phyloP scores from a whole-genome alignment of 2,113 vertebrate genomes.

The Osmerus mordax region DNA sequence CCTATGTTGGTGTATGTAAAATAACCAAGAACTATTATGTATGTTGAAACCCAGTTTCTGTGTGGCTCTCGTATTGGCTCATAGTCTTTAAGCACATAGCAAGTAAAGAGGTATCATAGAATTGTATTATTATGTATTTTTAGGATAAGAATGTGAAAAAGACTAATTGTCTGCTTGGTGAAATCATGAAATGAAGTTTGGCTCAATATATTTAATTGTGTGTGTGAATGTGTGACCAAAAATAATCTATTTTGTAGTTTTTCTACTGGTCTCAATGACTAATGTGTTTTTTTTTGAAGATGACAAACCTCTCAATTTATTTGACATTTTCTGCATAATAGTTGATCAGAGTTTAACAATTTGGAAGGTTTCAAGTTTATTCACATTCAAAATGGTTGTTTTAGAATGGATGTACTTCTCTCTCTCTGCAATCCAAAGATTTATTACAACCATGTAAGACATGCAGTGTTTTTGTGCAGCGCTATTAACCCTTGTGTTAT shows the following conservation, averaged over 20 bases:
- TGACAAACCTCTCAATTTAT: background rate
- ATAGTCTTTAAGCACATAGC: slow-evolving; percentile 69
- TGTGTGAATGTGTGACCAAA: slow-evolving; percentile 9
- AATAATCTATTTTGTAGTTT: slow-evolving; percentile 3
- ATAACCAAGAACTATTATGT: slow-evolving; percentile 82
- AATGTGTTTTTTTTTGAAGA: background rate
- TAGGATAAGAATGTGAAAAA: slow-evolving; percentile 2
- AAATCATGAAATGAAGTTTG: slow-evolving; percentile 23
- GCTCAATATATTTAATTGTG: background rate
- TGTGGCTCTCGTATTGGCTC: background rate
- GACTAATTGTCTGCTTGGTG: slow-evolving; percentile 5
- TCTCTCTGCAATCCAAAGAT: slow-evolving; percentile 83
- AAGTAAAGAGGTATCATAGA: slow-evolving; percentile 1
- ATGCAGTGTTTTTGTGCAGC: slow-evolving; percentile 33
- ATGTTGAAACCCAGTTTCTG: slow-evolving; percentile 67
- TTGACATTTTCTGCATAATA: background rate
- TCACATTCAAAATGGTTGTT: slow-evolving; percentile 44
- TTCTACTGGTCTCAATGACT: slow-evolving; percentile 1
- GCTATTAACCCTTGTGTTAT: too few relatives aligned
- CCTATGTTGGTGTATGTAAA: slow-evolving; percentile 72
- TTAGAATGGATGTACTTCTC: slow-evolving; percentile 64
- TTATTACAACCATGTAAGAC: slow-evolving; percentile 77
- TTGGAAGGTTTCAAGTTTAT: slow-evolving; percentile 7
- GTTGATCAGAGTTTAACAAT: slow-evolving; percentile 69
- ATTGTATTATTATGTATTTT: background rate